Conservation (phyloP, 2,113 vertebrate genomes). For the Dipodomys stephensi region DNA sequence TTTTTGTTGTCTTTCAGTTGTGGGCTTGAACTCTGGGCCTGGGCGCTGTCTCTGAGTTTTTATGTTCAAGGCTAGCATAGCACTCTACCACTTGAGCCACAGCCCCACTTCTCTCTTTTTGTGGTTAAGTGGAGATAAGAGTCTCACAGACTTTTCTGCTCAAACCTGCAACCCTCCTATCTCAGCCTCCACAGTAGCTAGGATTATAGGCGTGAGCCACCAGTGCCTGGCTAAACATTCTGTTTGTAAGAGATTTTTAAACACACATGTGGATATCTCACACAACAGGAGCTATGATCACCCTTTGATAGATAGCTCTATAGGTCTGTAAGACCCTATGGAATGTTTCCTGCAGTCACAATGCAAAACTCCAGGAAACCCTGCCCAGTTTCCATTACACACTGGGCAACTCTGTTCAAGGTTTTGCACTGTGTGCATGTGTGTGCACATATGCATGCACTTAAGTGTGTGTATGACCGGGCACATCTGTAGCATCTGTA, state of each 20-base stretch:
- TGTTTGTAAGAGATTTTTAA: neutral
- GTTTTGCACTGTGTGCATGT: neutral
- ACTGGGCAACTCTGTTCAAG: neutral
- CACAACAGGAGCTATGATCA: neutral
- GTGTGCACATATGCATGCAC: neutral
- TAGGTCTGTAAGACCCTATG: neutral
- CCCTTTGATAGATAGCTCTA: neutral
- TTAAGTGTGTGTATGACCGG: neutral
- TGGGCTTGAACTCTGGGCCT: too few relatives aligned
- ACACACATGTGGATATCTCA: accelerated
- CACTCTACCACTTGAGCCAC: too few relatives aligned
- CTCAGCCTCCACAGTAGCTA: too few relatives aligned
- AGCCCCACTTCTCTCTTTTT: too few relatives aligned
- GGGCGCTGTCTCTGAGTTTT: too few relatives aligned
- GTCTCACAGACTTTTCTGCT: neutral
- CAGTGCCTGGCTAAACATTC: neutral
- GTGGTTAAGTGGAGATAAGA: too few relatives aligned
- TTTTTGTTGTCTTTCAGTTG: neutral
- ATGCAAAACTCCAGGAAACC: neutral
- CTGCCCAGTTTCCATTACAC: neutral
- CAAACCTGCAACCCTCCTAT: too few relatives aligned
- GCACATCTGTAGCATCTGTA: neutral
- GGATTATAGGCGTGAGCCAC: too few relatives aligned
- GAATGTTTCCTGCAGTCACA: neutral
- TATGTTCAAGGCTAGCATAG: too few relatives aligned